phyloP scores from a whole-genome alignment of 2,888 invertebrate genomes.

The Cremastobaeus sp. region DNA sequence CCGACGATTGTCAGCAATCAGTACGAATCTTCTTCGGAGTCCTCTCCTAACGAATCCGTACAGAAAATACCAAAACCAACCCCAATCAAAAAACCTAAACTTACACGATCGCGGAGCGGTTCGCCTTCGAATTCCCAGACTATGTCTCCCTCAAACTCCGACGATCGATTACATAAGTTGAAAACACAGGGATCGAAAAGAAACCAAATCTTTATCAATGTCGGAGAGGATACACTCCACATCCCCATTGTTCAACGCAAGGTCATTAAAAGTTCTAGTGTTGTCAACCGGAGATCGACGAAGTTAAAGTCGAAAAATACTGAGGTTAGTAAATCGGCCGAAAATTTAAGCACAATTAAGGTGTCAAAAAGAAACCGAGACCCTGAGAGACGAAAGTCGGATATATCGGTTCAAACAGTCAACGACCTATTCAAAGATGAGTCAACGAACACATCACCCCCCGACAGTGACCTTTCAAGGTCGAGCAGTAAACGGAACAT shows the following conservation, averaged over 20 bases:
- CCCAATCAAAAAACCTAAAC: constrained; percentile 36
- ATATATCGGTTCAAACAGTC: constrained; percentile 71
- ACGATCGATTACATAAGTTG: constrained; percentile 40
- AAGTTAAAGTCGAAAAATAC: constrained; percentile 69
- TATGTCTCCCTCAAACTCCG: constrained; percentile 9
- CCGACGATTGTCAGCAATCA: constrained; percentile 56
- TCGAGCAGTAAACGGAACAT: constrained; percentile 62
- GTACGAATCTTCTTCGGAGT: constrained; percentile 66
- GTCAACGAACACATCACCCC: constrained; percentile 74
- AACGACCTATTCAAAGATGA: constrained; percentile 67
- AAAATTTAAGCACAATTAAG: constrained; percentile 64
- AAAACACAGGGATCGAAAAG: constrained; percentile 30
- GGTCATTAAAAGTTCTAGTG: constrained; percentile 32
- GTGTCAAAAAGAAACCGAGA: constrained; percentile 70
- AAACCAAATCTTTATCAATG: constrained; percentile 15
- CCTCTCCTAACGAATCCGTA: constrained; percentile 66
- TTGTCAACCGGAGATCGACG: constrained; percentile 66
- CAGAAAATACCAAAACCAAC: constrained; percentile 33
- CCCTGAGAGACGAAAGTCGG: constrained; percentile 72
- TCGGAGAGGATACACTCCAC: constrained; percentile 4
- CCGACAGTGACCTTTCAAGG: constrained; percentile 64
- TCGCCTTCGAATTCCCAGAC: constrained; percentile 8
- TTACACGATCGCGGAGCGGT: constrained; percentile 61
- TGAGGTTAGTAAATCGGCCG: constrained; percentile 73
- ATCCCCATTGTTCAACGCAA: constrained; percentile 50